Conservation (phyloP, 2,797 vertebrate species). For the Pterois miles region DNA sequence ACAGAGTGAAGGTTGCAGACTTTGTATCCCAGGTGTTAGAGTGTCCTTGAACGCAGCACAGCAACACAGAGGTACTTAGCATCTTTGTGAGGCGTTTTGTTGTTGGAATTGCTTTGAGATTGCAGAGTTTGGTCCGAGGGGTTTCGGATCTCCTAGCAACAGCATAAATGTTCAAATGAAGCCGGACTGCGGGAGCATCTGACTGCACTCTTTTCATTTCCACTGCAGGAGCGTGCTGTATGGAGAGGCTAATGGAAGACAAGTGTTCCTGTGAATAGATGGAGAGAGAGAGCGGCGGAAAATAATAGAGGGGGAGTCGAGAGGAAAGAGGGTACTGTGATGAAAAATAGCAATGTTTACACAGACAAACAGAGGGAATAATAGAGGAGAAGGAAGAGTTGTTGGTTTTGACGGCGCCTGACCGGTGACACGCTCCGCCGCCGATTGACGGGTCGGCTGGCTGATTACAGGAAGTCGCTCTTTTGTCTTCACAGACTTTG, state of each 20-base stretch:
- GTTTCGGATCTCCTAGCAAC: constrained; percentile 58
- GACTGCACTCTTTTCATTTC: constrained; percentile 16
- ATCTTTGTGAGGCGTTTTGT: neutral
- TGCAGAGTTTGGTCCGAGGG: neutral
- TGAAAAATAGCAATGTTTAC: neutral
- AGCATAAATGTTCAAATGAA: constrained; percentile 12
- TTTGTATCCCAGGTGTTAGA: neutral
- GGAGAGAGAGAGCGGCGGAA: neutral
- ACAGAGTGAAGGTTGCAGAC: neutral
- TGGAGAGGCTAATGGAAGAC: constrained; percentile 41
- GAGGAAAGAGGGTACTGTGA: neutral
- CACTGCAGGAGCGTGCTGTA: neutral
- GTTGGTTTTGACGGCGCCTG: neutral
- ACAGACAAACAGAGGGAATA: neutral
- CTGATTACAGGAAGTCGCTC: neutral
- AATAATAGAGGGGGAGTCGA: neutral
- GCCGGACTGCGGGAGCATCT: neutral
- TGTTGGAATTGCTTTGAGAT: neutral
- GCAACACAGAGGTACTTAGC: neutral
- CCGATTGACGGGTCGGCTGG: neutral
- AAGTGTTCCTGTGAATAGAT: constrained; percentile 22
- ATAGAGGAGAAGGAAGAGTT: neutral
- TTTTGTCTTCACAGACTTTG: neutral
- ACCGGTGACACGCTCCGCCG: neutral
- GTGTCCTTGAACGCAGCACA: neutral